phyloP scores from a whole-genome alignment of 2,113 vertebrate genomes.

The Fukomys damarensis region DNA sequence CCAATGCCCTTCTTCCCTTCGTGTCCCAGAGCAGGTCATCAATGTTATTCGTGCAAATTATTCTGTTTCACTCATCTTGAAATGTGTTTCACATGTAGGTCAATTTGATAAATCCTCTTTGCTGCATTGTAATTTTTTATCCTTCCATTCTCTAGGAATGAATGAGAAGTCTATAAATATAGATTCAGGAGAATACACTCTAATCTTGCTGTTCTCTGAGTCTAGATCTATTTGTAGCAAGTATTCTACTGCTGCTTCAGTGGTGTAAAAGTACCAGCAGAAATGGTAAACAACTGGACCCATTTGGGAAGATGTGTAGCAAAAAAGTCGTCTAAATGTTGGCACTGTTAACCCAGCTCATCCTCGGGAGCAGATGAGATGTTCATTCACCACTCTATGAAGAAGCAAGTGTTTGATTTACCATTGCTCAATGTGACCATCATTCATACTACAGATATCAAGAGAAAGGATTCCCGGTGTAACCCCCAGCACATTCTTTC shows the following conservation, averaged over 20 bases:
- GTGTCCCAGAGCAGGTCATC: background rate
- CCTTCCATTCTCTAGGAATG: background rate
- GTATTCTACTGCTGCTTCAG: background rate
- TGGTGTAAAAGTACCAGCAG: background rate
- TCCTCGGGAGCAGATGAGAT: background rate
- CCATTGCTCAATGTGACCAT: background rate
- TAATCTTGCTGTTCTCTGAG: background rate
- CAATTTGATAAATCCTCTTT: constrained; percentile 19
- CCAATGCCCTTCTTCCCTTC: constrained; percentile 12
- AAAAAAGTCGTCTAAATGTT: constrained; percentile 36
- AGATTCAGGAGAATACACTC: background rate
- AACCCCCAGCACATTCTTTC: constrained; percentile 14
- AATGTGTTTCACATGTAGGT: background rate
- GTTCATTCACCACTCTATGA: background rate
- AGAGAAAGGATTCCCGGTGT: background rate
- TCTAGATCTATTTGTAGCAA: constrained; percentile 28
- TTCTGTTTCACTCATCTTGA: background rate
- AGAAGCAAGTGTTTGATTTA: constrained; percentile 39
- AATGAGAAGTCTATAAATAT: background rate
- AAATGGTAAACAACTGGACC: background rate
- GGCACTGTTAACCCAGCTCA: background rate
- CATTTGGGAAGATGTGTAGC: background rate
- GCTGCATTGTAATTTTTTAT: background rate
- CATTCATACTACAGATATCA: background rate
- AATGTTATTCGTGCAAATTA: background rate